phyloP scores from a whole-genome alignment of 2,113 vertebrate genomes.

The Ceyx margarethae region DNA sequence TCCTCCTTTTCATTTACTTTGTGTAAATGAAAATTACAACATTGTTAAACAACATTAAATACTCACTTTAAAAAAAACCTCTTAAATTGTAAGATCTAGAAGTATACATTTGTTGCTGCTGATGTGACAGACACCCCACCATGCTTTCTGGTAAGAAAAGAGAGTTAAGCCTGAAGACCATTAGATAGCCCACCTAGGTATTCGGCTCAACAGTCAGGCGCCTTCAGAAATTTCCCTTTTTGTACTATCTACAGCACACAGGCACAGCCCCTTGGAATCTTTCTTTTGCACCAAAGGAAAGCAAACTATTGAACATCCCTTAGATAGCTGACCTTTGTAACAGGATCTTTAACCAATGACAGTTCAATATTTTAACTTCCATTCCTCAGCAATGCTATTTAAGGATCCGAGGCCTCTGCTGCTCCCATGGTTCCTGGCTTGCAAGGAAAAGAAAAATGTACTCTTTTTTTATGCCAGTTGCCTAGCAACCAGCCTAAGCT shows the following conservation, averaged over 20 bases:
- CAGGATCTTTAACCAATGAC: slow-evolving; percentile 49
- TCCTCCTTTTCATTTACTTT: not conserved
- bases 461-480: slow-evolving; percentile 59
- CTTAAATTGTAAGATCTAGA: not conserved
- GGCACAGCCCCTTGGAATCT: not conserved
- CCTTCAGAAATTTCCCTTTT: slow-evolving; percentile 42
- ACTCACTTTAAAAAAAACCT: not conserved
- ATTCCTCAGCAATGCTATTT: slow-evolving; percentile 71
- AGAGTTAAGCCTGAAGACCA: slow-evolving; percentile 7
- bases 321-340: slow-evolving; percentile 54
- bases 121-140: not conserved
- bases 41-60: not conserved
- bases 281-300: slow-evolving; percentile 33
- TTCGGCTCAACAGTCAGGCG: not conserved
- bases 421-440: slow-evolving; percentile 52
- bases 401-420: slow-evolving; percentile 70
- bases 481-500: slow-evolving; percentile 77
- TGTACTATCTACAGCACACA: not conserved
- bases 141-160: not conserved
- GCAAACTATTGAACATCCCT: slow-evolving; percentile 1
- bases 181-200: slow-evolving; percentile 19
- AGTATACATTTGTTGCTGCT: not conserved
- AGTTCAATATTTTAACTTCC: slow-evolving; percentile 60
- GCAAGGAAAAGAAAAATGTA: slow-evolving; percentile 62
- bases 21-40: not conserved